Base-by-base conservation (phyloP, 2,797 vertebrate species). In the Ciconia nigra region DNA sequence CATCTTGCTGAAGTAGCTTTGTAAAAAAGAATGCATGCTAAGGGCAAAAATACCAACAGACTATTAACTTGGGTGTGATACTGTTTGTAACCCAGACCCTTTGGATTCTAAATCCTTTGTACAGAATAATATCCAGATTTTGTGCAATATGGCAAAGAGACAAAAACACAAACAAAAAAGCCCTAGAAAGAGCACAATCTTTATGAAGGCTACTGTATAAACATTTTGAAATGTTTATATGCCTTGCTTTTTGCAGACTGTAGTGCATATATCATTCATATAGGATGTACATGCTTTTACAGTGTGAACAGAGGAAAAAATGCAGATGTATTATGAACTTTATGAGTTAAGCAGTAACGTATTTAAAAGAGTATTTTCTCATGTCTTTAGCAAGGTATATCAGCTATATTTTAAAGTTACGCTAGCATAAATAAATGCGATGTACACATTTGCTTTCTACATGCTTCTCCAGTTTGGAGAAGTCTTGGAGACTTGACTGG, bases 21-120 rank as follows among this genome's bases (percentile, higher is more conserved):
- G 91, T 94, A 93, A 96, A 95, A 95, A 95, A 79, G 77, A 97
- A 95, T 61, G 71, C 51, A 83, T 41, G 55, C 46, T 88, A 88
- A 79, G 46, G 70, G 58, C 72, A 94, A 92, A 97, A 95, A 92
- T 95, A 97, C 92, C 52, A 94, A 93, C 95, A 69, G 59, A 88
- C 66, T 86, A 95, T 96, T 96, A 97, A 95, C 85, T 95, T 94
- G 79, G 52, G 85, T 93, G 54, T 65, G 70, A 96, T 79, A 74
- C 58, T 93, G 57, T 95, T 95, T 57, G 35, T 59, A 91, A 92
- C 67, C 90, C 97, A 96, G 8, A 78, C 37, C 28, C 72, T 83
- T 28, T 46, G 70, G 71, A 95, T 96, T 95, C 67, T 90, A 91
- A 96, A 70, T 71, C 70, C 81, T 89, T 78, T 87, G 67, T 57